phyloP scores from a whole-genome alignment of 2,888 invertebrate species.

The Pterobdella sp. region DNA sequence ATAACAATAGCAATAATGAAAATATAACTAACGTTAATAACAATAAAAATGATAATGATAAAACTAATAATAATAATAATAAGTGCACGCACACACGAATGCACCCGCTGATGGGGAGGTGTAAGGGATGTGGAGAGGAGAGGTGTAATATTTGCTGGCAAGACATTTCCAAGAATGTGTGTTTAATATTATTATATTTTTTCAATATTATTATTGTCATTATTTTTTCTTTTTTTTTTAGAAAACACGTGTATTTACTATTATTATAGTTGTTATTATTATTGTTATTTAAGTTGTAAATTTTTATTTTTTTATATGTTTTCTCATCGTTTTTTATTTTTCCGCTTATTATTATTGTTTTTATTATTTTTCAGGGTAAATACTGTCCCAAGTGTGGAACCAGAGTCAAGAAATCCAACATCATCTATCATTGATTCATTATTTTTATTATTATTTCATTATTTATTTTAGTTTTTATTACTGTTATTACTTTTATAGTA shows the following conservation, averaged over 20 bases:
- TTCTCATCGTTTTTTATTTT: background rate
- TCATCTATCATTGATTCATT: background rate
- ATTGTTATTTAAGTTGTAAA: background rate
- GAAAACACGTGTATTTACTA: background rate
- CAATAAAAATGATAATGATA: background rate
- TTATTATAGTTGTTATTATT: background rate
- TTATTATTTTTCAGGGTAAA: background rate
- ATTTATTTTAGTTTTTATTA: too few species aligned
- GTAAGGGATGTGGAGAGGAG: background rate
- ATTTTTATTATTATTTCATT: too few species aligned
- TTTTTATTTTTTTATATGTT: background rate
- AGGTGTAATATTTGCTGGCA: slow-evolving; percentile 10
- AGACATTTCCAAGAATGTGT: background rate
- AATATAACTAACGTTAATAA: background rate
- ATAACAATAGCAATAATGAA: background rate
- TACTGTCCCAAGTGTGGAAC: background rate
- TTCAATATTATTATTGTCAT: too few species aligned
- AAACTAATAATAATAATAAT: background rate
- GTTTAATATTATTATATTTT: too few species aligned
- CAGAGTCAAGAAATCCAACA: background rate
- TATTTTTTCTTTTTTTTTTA: too few species aligned
- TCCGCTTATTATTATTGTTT: background rate
- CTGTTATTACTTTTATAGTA: too few species aligned
- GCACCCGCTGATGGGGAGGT: background rate
- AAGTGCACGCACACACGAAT: background rate